Percentiles rank a stretch among this genome's conserved stretches.
Conservation (phyloP, 2,888 invertebrate genomes). For the Syritta pipiens region DNA sequence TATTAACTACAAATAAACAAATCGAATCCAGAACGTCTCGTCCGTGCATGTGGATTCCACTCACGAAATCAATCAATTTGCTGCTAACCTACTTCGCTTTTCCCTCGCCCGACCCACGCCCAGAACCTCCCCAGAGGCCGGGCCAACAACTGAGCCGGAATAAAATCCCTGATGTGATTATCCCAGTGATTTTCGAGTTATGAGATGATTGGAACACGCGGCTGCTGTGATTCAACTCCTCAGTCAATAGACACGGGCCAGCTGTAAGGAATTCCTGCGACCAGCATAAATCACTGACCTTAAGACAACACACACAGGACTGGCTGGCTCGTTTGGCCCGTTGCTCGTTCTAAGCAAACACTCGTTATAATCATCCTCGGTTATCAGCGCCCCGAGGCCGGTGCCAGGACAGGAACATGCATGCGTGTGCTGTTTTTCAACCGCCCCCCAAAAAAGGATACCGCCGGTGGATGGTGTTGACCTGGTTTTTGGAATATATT, state of each 20-base stretch:
- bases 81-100: slow-evolving; percentile 41
- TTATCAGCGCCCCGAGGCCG: no score
- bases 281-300: not conserved
- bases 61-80: slow-evolving; percentile 68
- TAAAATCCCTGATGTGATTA: slow-evolving; percentile 55
- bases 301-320: not conserved
- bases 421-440: no score
- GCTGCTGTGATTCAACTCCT: not conserved
- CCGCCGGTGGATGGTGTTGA: no score
- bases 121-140: not conserved
- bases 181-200: slow-evolving; percentile 50
- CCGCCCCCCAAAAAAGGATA: no score
- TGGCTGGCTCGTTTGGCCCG: no score
- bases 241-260: not conserved
- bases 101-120: not conserved
- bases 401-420: no score
- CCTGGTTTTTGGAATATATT: slow-evolving; percentile 41
- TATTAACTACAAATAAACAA: slow-evolving; percentile 12
- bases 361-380: no score
- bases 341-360: no score
- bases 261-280: not conserved
- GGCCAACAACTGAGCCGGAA: slow-evolving; percentile 17
- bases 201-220: slow-evolving; percentile 53
- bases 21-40: slow-evolving; percentile 29
- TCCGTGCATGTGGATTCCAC: slow-evolving; percentile 41